Conservation (phyloP, 2,888 invertebrate genomes). For the Orthosia cruda region DNA sequence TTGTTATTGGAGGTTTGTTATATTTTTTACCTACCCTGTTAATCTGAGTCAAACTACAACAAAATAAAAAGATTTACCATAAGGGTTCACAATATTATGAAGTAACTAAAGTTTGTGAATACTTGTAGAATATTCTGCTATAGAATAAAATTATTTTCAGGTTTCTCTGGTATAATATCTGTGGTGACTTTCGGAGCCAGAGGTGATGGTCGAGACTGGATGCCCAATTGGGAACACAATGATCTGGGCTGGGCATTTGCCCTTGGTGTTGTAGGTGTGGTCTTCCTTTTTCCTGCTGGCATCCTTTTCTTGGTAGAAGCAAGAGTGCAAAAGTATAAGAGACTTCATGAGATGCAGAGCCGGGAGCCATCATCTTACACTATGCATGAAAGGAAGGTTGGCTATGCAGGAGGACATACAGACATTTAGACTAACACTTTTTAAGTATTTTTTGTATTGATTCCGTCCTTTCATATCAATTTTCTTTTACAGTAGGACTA, state of each 20-base stretch:
- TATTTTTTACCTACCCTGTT: not conserved
- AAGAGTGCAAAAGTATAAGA: constrained; percentile 94
- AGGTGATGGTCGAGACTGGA: constrained; percentile 98
- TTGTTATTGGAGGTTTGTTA: constrained; percentile 93
- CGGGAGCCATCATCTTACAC: constrained; percentile 93
- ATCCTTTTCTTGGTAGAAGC: constrained; percentile 96
- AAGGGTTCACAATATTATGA: not conserved
- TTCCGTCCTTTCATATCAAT: constrained; percentile 56
- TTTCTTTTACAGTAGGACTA: not conserved
- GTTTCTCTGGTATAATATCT: constrained; percentile 95
- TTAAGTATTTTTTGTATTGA: constrained; percentile 18
- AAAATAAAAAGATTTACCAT: not conserved
- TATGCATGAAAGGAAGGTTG: constrained; percentile 93
- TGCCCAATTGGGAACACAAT: constrained; percentile 99
- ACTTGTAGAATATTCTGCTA: not conserved
- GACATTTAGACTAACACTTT: constrained; percentile 92
- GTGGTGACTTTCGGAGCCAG: constrained; percentile 97
- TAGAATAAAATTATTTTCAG: constrained; percentile 84
- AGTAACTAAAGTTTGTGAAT: not conserved
- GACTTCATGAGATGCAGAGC: constrained; percentile 94
- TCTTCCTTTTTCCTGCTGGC: constrained; percentile 95
- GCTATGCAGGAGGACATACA: constrained; percentile 92
- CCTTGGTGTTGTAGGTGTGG: constrained; percentile 95
- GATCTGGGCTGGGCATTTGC: constrained; percentile 98
- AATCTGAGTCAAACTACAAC: not conserved